Base-by-base conservation (phyloP, 2,797 vertebrate species). In the Orestias chungarensis region DNA sequence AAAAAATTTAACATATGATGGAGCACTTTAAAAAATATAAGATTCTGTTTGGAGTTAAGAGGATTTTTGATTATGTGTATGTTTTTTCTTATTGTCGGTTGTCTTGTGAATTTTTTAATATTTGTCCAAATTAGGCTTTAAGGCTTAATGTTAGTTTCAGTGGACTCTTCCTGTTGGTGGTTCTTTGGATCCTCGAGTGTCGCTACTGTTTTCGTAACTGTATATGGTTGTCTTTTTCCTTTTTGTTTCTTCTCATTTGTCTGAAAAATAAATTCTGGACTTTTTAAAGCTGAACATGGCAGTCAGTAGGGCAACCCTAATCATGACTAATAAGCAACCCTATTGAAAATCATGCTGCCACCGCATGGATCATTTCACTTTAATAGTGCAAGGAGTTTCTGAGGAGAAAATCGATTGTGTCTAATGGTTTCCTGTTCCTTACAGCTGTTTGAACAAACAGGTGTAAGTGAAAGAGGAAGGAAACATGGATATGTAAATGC, bases 371-470 rank as follows among this genome's bases (percentile, higher is more conserved):
- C 79, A 80, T 87, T 83, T 84, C 74, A 71, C 81, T 88, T 83
- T 88, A 85, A 86, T 82, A 85, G 86, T 75, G 64, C 65, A n/a
- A 23, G 55, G 65, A 54, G 75, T n/a, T 49, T 54, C 68, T 73
- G 75, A 88, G 64, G 57, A 65, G 78, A 85, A 89, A 86, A 91
- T 83, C 57, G 68, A 87, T 85, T 18, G 82, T 87, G 79, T 80
- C 87, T 73, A 80, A 68, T 73, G 70, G 78, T 76, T 78, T 78
- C 52, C 52, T 66, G 87, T 66, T 70, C 76, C 81, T 66, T 68
- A 46, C 35, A 64, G 75, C 55, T 38, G 29, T 67, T 42, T 52
- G 73, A 80, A 74, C 66, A 59, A 54, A 57, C 31, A 68, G 47
- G 80, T 79, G 76, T 43, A 68, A 67, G 2, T 65, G 55, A 47